A percentile compares a stretch with the other conserved stretches of the same genome.
Evolutionary conservation across 1,140 invertebrate species (phyloP).

Genomic region (Coelopa frigida): DNA sequence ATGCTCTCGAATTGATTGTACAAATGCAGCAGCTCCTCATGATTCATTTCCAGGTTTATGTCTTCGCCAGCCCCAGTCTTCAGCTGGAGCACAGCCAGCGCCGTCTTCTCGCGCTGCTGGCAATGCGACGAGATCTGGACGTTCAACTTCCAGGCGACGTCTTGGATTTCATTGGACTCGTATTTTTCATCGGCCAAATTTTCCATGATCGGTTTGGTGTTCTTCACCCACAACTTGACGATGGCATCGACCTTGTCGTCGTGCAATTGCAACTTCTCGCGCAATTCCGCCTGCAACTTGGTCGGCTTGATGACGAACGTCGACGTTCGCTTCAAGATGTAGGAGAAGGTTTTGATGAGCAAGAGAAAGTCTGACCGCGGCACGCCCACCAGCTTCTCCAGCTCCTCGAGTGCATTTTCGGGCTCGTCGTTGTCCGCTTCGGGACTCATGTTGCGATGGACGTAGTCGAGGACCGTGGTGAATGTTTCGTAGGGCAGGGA

Average conservation of each 20-base stretch:
- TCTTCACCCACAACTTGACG: constrained; percentile 35
- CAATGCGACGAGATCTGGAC: constrained; percentile 41
- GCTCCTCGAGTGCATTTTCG: constrained; percentile 34
- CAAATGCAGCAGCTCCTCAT: constrained; percentile 34
- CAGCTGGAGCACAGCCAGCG: constrained; percentile 33
- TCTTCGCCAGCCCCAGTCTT: constrained; percentile 37
- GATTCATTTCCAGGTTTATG: constrained; percentile 42
- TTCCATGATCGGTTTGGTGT: constrained; percentile 39
- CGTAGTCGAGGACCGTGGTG: constrained; percentile 38
- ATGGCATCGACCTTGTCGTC: constrained; percentile 45
- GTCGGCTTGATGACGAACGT: constrained; percentile 43
- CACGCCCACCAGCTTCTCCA: constrained; percentile 39
- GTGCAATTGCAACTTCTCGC: constrained; percentile 38
- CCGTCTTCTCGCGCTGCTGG: constrained; percentile 38
- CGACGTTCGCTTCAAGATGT: constrained; percentile 40
- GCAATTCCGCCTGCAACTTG: constrained; percentile 32
- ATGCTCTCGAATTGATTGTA: constrained; percentile 42
- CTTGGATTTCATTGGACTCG: constrained; percentile 41
- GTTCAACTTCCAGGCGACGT: constrained; percentile 42
- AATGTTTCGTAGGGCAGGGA: constrained; percentile 38
- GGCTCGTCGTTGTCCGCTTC: constrained; percentile 4
- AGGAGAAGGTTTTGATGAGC: constrained; percentile 42
- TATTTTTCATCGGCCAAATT: constrained; percentile 37
- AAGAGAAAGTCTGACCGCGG: constrained; percentile 35
- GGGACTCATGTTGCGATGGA: constrained; percentile 41